phyloP scores from a whole-genome alignment of 1,140 invertebrate species.

The Philopotamus ludificatus region DNA sequence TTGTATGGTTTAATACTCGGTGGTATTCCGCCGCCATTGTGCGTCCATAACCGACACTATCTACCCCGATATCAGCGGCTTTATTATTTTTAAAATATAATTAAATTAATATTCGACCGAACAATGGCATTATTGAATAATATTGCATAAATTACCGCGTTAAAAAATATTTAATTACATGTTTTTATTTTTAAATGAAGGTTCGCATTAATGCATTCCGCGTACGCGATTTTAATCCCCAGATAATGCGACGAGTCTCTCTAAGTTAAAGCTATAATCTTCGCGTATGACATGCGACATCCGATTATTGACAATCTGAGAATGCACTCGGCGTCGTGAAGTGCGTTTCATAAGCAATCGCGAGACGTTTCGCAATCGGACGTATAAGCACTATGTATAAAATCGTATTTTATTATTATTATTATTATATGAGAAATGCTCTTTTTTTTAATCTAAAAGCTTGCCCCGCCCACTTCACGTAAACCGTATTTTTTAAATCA shows the following conservation, averaged over 20 bases:
- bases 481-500: too few species aligned
- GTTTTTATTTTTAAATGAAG: too few species aligned
- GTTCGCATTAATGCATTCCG: too few species aligned
- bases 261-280: slow-evolving; percentile 12
- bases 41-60: slow-evolving; percentile 17
- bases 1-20: slow-evolving; percentile 23
- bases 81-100: too few species aligned
- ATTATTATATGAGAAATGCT: background rate
- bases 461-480: background rate
- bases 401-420: background rate
- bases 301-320: slow-evolving; percentile 22
- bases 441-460: background rate
- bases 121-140: too few species aligned
- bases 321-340: background rate
- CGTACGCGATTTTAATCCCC: too few species aligned
- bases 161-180: too few species aligned
- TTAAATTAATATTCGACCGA: slow-evolving; percentile 4
- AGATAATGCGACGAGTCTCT: slow-evolving; percentile 8
- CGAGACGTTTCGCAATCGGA: background rate
- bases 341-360: background rate
- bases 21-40: slow-evolving; percentile 1
- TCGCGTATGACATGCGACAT: slow-evolving; percentile 17
- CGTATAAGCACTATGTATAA: background rate
- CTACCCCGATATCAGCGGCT: too few species aligned
- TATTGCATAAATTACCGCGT: too few species aligned